A percentile compares a stretch with the other conserved stretches of the same genome.
These are phyloP conservation scores for Chionis minor DNA, from an alignment of 2,113 vertebrate genomes.

Conservation along the genomic window DNA sequence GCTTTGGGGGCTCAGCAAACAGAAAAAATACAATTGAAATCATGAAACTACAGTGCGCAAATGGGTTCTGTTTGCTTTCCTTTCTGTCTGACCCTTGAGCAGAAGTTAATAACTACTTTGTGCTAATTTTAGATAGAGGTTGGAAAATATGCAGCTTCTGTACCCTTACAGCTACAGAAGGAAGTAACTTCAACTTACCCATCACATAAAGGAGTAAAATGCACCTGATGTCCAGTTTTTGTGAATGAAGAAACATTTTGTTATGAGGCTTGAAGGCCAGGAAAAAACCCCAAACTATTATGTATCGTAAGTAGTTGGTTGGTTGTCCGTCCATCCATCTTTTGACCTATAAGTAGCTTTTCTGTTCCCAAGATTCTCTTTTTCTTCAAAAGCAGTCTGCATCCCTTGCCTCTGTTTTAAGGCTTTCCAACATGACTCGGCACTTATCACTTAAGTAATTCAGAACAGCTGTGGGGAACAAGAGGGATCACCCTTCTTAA, in stretches of 20 bases:
- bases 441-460: background rate
- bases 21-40: background rate
- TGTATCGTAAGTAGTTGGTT: accelerated
- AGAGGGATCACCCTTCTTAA: background rate
- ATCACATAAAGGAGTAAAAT: background rate
- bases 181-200: background rate
- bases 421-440: background rate
- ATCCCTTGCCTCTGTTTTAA: background rate
- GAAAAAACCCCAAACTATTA: background rate
- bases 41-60: background rate
- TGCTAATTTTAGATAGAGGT: background rate
- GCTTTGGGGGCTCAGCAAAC: background rate
- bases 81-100: background rate
- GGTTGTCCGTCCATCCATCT: background rate
- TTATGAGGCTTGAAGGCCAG: background rate
- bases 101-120: background rate
- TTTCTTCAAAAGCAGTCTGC: background rate
- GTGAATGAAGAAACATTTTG: background rate
- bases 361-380: background rate
- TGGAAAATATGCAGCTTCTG: background rate
- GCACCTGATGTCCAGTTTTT: background rate
- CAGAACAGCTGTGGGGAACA: background rate
- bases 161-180: background rate
- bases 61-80: background rate
- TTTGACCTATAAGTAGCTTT: background rate